A percentile compares a stretch with the other conserved stretches of the same genome.
These are phyloP conservation scores for Chloropsis hardwickii DNA, from an alignment of 2,113 vertebrate genomes.

Conservation along the genomic window DNA sequence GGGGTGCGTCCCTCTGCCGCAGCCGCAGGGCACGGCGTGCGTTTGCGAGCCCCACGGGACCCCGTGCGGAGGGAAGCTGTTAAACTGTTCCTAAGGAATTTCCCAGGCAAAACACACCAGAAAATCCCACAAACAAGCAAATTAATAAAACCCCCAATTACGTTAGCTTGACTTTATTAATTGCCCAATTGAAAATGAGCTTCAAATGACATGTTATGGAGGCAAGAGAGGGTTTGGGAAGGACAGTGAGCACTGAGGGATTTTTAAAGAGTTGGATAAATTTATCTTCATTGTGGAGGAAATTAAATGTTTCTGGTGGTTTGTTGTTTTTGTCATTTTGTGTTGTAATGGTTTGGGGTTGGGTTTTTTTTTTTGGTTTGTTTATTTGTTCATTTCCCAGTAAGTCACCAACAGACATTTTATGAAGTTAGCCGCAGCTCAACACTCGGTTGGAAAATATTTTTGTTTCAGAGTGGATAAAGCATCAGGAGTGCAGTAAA, in stretches of 20 bases:
- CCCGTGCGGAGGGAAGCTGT: neutral
- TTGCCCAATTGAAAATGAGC: neutral
- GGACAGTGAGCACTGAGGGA: neutral
- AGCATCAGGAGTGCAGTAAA: neutral
- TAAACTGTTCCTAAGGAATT: neutral
- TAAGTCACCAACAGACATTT: slow-evolving; percentile 3
- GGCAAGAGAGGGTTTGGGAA: neutral
- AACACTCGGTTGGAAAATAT: neutral
- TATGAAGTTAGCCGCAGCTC: slow-evolving; percentile 16
- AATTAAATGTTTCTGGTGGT: slow-evolving; percentile 30
- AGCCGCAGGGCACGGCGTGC: rapidly evolving
- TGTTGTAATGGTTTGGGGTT: neutral
- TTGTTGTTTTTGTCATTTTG: neutral
- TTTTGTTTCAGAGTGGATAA: neutral
- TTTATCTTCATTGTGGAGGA: neutral
- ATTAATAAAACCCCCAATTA: too few species aligned
- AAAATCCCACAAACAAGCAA: neutral
- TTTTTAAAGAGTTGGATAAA: neutral
- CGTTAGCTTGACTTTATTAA: neutral
- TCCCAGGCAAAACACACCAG: neutral
- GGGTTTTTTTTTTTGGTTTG: neutral
- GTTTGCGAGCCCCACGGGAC: rapidly evolving
- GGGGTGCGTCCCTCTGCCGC: neutral
- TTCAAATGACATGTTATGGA: neutral
- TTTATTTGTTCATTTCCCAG: slow-evolving; percentile 45